Evolutionary conservation across 2,797 vertebrate genomes (phyloP), one percentile per base, ranked within the genome.

Genomic region (Leptatherina wallacei): DNA sequence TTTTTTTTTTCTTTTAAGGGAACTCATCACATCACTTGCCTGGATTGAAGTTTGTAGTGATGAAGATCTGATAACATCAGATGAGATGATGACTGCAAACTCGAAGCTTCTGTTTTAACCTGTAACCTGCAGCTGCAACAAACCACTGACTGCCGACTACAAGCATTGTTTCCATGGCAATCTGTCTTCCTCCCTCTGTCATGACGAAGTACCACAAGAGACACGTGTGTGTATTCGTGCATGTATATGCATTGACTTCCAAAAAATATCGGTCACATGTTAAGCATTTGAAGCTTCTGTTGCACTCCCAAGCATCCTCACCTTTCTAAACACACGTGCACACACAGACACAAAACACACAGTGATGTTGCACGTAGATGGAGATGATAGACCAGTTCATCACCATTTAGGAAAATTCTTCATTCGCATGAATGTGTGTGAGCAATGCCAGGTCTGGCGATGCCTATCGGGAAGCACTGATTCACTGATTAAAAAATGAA

Each of bases 91-190:
- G 49, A 70, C 22, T 18, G 33, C 0, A 5, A 16, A 66, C 38
- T 35, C 16, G 11, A 32, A 71, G 61, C 40, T 27, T 59, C 59
- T 66, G 59, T 27, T 61, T 63, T 65, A 66, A 80, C 76, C 82
- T 74, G 57, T 65, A 35, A 71, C 61, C 44, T 49, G 61, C 76
- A 61, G 71, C 70, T 57, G 36, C 60, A 35, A 54, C 64, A 58
- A 67, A 54, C 72, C 40, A 65, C 74, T 56, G 59, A 82, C 69
- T 74, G 80, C 42, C 64, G 5, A 58, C 30, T 72, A 61, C 6
- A 0, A 29, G 52, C 36, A 10, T 72, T 75, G 87, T 90, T 88
- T 81, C 90, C 87, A 87, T 89, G 83, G 84, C 58, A 65, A 91
- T 64, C 20, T 7, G 40, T 62, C 72, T 58, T 70, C 71, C 77